Base-by-base conservation (phyloP, 2,113 vertebrate genomes). In the Gymnocephalus cernua region DNA sequence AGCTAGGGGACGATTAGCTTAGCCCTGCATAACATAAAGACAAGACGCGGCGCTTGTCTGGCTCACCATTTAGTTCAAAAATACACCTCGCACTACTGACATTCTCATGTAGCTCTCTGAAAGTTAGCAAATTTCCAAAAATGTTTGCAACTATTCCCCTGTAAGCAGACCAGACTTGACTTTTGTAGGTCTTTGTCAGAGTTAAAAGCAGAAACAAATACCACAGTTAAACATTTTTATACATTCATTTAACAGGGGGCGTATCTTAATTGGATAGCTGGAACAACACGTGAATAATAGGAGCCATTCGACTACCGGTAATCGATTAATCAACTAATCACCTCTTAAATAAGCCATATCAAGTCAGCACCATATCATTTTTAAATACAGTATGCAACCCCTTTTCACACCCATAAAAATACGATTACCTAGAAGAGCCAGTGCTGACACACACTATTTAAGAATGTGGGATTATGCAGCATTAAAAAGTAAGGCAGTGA, bases 401-500 rank as follows among this genome's bases (percentile, higher is more conserved):
- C 1, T 44, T 18, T 25, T 57, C 14, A 57, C 29, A 74, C 35
- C 74, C 44, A 50, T 35, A 10, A 29, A 45, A 64, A 23, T 3
- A 1, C 18, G 32, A 66, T 63, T 14, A 27, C 8, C 19, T 29
- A 18, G 61, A 45, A 57, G 35, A 82, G 54, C 64, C 32, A 0
- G 25, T 6, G 21, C 51, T 27, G 50, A 85, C 80, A 68, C 67
- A 50, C 47, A 25, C 77, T 75, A 67, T 53, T 88, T 50, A 65
- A 62, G 68, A 79, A 80, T 13, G 81, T 32, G 45, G 18, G 70
- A 79, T 78, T 69, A 50, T 70, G 25, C 75, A 25, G 69, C 54
- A 25, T 75, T 27, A 71, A 74, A 4, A 4, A 38, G 9, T 38
- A 38, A 73, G 74, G 78, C 85, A 82, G 82, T 57, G 70, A 77